phyloP scores from a whole-genome alignment of 2,113 vertebrate genomes.

The Neotragus pygmaeus region DNA sequence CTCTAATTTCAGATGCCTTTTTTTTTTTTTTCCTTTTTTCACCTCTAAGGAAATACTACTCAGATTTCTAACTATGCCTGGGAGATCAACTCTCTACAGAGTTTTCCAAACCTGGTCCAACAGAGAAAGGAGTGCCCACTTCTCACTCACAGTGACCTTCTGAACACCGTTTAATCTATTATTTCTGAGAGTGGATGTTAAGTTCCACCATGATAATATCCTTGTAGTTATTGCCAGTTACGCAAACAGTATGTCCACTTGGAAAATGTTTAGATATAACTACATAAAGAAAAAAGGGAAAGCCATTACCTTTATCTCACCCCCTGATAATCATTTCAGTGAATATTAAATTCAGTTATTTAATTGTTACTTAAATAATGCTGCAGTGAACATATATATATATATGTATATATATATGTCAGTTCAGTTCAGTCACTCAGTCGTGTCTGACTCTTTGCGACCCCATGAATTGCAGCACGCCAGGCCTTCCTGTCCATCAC shows the following conservation, averaged over 20 bases:
- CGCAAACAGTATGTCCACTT: background rate
- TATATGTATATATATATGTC: background rate
- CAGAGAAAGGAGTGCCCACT: background rate
- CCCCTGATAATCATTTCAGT: background rate
- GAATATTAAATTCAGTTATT: background rate
- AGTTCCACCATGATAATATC: background rate
- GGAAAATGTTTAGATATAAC: background rate
- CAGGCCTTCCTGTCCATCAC: too few species aligned
- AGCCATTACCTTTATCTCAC: background rate
- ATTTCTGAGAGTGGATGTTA: background rate
- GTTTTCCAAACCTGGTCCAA: background rate
- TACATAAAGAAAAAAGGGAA: background rate
- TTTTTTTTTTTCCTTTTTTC: background rate
- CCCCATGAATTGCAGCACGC: fast-evolving
- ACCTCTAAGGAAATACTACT: background rate
- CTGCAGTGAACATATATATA: background rate
- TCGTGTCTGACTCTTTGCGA: too few species aligned
- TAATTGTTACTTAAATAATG: background rate
- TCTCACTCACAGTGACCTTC: background rate
- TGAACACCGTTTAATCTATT: background rate
- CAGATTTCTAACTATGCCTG: background rate
- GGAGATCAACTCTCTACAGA: too few species aligned
- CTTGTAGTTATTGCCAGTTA: background rate
- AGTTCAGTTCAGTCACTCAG: too few species aligned
- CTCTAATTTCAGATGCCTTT: background rate